A percentile compares a stretch with the other conserved stretches of the same genome.
Conservation (phyloP, 2,113 vertebrate species). For the Nothobranchius kuhntae region DNA sequence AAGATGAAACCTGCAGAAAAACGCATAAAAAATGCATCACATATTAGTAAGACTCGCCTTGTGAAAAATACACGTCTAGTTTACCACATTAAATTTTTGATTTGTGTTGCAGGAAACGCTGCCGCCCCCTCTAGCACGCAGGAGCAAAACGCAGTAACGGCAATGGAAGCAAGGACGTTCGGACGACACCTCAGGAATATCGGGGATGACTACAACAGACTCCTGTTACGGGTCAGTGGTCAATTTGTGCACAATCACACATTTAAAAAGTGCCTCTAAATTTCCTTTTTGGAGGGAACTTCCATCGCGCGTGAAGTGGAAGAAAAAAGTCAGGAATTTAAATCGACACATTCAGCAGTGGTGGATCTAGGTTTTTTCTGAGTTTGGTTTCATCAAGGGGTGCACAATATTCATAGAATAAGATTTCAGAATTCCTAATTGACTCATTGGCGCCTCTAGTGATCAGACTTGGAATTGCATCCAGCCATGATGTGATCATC, state of each 20-base stretch:
- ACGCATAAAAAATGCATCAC: too few species aligned
- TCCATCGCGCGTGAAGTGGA: too few species aligned
- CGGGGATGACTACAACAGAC: slow-evolving; percentile 87
- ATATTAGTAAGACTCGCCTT: too few species aligned
- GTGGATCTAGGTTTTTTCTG: too few species aligned
- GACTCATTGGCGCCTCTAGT: too few species aligned
- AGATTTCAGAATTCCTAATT: too few species aligned
- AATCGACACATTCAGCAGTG: background rate
- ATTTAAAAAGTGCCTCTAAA: background rate
- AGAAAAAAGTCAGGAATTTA: too few species aligned
- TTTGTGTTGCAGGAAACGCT: slow-evolving; percentile 36
- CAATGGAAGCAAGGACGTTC: slow-evolving; percentile 81
- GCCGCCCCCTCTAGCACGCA: slow-evolving; percentile 42
- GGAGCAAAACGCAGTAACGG: slow-evolving; percentile 64
- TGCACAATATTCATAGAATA: too few species aligned
- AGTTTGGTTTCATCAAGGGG: too few species aligned
- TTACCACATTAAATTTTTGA: background rate
- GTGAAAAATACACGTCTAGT: too few species aligned
- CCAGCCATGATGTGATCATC: too few species aligned
- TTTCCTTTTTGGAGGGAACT: slow-evolving; percentile 6
- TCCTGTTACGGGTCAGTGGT: slow-evolving; percentile 67
- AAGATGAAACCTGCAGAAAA: background rate
- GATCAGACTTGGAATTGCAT: too few species aligned
- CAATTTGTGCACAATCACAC: background rate
- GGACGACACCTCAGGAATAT: slow-evolving; percentile 87